Conservation (phyloP, 2,888 invertebrate genomes). For the Caenorhabditis auriculariae region DNA sequence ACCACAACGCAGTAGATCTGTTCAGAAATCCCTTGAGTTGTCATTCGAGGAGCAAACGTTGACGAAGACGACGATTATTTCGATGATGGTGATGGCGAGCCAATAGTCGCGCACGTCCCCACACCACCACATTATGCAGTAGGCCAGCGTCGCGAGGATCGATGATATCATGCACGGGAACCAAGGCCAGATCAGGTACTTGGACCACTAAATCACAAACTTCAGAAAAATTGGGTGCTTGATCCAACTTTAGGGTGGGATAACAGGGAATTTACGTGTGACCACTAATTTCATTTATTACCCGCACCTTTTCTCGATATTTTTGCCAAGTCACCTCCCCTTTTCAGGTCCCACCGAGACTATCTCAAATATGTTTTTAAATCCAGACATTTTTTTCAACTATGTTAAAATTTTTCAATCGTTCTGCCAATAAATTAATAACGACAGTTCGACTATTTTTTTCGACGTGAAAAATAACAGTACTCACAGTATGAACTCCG, state of each 20-base stretch:
- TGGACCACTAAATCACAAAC: conserved; percentile 48
- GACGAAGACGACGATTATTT: conserved; percentile 58
- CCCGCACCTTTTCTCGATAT: neutral
- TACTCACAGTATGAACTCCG: conserved; percentile 57
- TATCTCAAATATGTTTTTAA: too few species aligned
- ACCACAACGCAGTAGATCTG: conserved; percentile 59
- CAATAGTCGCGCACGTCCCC: conserved; percentile 63
- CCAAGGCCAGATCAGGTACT: conserved; percentile 62
- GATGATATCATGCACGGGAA: conserved; percentile 55
- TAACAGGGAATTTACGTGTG: too few species aligned
- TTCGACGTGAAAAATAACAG: neutral
- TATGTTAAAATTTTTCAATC: too few species aligned
- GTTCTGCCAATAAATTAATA: neutral
- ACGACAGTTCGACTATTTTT: neutral
- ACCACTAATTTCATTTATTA: neutral
- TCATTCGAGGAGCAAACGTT: conserved; percentile 46
- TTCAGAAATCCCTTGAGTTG: neutral
- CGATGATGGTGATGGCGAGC: conserved; percentile 61
- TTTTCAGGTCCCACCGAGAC: too few species aligned
- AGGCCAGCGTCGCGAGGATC: conserved; percentile 58
- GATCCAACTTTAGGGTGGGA: neutral
- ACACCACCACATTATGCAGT: conserved; percentile 63
- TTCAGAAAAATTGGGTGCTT: neutral
- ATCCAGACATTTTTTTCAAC: conserved; percentile 1
- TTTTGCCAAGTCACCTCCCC: too few species aligned